Percentiles rank a stretch among this genome's conserved stretches.
Conservation (phyloP, 2,888 invertebrate species). For the Xanthostigma xanthostigma region DNA sequence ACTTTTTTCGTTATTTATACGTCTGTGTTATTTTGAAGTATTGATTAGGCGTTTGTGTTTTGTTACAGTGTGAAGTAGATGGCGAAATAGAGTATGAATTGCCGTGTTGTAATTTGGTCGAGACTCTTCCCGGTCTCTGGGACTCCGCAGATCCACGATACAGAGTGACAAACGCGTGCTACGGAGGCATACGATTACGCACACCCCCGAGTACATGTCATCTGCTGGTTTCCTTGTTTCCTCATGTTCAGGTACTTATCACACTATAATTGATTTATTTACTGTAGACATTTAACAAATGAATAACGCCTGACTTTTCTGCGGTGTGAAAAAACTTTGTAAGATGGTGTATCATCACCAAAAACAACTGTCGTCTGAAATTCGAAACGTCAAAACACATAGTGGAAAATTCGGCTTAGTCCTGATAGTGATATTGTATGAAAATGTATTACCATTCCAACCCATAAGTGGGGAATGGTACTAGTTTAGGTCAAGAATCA, state of each 20-base stretch:
- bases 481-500: too few relatives aligned
- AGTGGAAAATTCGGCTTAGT: too few relatives aligned
- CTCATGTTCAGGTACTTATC: conserved; percentile 41
- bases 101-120: conserved; percentile 51
- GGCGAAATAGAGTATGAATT: conserved; percentile 62
- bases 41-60: not conserved
- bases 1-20: not conserved
- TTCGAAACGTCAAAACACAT: too few relatives aligned
- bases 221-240: conserved; percentile 49
- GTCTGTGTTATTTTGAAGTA: not conserved
- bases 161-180: conserved; percentile 31
- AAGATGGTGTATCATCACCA: too few relatives aligned
- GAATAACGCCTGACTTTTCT: too few relatives aligned
- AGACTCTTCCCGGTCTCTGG: conserved; percentile 52
- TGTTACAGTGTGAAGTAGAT: conserved; percentile 46
- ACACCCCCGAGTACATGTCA: conserved; percentile 39
- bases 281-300: too few relatives aligned
- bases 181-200: conserved; percentile 46
- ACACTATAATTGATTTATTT: not conserved
- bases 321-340: too few relatives aligned
- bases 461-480: too few relatives aligned
- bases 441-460: too few relatives aligned
- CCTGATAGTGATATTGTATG: too few relatives aligned
- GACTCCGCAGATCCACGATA: conserved; percentile 39
- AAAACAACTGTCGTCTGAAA: too few relatives aligned